These are phyloP conservation scores for Gambelia wislizenii DNA, from an alignment of 2,797 vertebrate genomes.

Conservation along the genomic window DNA sequence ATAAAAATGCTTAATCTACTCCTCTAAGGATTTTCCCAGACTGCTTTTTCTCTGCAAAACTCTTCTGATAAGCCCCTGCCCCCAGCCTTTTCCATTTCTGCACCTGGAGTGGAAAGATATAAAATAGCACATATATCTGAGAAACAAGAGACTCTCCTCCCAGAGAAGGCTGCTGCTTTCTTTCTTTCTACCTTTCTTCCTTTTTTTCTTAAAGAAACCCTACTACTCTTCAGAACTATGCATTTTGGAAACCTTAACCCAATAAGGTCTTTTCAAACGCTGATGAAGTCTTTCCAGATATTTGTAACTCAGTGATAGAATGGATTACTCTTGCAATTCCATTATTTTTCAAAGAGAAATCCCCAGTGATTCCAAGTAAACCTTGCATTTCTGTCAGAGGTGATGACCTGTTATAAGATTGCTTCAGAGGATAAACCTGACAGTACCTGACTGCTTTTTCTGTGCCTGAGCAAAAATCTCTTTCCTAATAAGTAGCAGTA, in stretches of 20 bases:
- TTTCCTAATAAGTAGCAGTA: background rate
- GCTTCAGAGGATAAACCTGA: conserved; percentile 38
- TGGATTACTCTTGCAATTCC: conserved; percentile 18
- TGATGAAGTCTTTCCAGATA: conserved; percentile 34
- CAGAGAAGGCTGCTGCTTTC: background rate
- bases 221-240: background rate
- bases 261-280: conserved; percentile 12
- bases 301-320: conserved; percentile 29
- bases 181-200: no score
- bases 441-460: background rate
- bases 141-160: background rate
- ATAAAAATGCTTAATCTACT: background rate
- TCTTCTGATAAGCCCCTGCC: background rate
- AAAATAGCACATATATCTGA: conserved; percentile 33
- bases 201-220: background rate
- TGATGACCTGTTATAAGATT: conserved; percentile 30
- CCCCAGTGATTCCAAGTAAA: conserved; percentile 4
- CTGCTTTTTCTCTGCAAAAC: background rate
- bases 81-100: conserved; percentile 8
- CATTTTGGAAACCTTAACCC: conserved; percentile 35
- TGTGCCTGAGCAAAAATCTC: background rate
- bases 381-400: conserved; percentile 27
- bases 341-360: conserved; percentile 23
- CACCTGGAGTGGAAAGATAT: conserved; percentile 41
- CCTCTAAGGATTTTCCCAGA: background rate